Evolutionary conservation across 2,797 vertebrate species (phyloP).

Genomic region (Setipinna tenuifilis): DNA sequence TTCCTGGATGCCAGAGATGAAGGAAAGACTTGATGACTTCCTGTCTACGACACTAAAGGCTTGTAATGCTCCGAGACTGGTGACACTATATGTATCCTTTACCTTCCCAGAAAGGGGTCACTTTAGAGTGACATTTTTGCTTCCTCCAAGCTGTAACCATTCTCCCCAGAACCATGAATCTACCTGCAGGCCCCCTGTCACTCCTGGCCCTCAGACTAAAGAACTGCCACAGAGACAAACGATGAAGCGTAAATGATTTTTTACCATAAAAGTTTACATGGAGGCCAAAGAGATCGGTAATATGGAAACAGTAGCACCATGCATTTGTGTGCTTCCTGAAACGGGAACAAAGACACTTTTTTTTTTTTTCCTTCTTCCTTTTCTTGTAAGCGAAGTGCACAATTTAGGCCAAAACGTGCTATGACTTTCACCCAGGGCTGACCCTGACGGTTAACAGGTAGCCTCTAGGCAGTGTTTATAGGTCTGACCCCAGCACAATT

Average conservation of each 20-base stretch:
- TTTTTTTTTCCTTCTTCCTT: not conserved
- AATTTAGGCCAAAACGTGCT: constrained; percentile 19
- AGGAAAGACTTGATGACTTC: constrained; percentile 83
- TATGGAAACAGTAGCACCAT: constrained; percentile 30
- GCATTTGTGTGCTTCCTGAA: constrained; percentile 11
- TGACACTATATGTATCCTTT: constrained; percentile 95
- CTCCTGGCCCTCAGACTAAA: not conserved
- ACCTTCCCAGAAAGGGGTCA: not conserved
- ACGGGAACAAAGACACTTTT: constrained; percentile 1
- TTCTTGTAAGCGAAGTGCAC: constrained; percentile 2
- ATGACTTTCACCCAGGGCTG: not conserved
- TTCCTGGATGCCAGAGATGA: constrained; percentile 87
- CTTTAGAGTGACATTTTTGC: not conserved
- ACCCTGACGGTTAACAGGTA: constrained; percentile 26
- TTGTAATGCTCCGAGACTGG: constrained; percentile 80
- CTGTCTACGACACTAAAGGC: constrained; percentile 82
- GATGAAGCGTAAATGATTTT: not conserved
- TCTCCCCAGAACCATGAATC: not conserved
- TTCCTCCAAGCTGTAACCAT: not conserved
- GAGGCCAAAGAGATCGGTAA: constrained; percentile 37
- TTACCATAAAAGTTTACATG: constrained; percentile 39
- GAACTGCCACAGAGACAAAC: not conserved
- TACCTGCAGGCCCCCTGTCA: not conserved
- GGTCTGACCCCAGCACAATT: constrained; percentile 33
- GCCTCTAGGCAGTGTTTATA: constrained; percentile 12